These are phyloP conservation scores for Periparus ater DNA, from an alignment of 2,797 vertebrate species.

Conservation along the genomic window DNA sequence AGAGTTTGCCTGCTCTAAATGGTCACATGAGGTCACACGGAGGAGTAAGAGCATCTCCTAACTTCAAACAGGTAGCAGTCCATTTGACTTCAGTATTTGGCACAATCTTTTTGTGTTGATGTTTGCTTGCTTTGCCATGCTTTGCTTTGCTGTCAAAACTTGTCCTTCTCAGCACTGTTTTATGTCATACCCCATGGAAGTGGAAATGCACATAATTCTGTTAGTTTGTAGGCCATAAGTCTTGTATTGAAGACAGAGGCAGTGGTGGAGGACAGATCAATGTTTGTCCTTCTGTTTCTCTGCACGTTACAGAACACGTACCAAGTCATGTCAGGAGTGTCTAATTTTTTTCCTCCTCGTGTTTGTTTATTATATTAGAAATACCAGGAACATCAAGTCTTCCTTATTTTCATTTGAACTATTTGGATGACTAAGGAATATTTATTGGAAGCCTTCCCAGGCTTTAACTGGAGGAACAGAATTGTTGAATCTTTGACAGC, in stretches of 20 bases:
- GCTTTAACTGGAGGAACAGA: slow-evolving; percentile 28
- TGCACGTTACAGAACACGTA: neutral
- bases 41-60: slow-evolving; percentile 81
- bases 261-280: neutral
- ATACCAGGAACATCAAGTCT: slow-evolving; percentile 39
- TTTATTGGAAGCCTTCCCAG: slow-evolving; percentile 54
- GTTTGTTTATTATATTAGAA: slow-evolving; percentile 53
- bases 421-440: slow-evolving; percentile 49
- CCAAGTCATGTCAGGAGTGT: neutral
- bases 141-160: slow-evolving; percentile 67
- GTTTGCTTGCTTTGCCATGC: slow-evolving; percentile 72
- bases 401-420: slow-evolving; percentile 45
- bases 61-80: slow-evolving; percentile 80
- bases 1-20: slow-evolving; percentile 92
- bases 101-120: neutral
- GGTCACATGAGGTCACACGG: slow-evolving; percentile 93
- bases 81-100: neutral
- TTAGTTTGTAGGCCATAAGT: neutral
- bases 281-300: neutral
- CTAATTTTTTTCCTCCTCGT: neutral
- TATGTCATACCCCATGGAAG: neutral
- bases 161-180: neutral
- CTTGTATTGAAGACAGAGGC: neutral
- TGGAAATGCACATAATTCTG: neutral
- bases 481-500: slow-evolving; percentile 44